phyloP scores from a whole-genome alignment of 2,113 vertebrate species.

The Eudorcas thomsonii region DNA sequence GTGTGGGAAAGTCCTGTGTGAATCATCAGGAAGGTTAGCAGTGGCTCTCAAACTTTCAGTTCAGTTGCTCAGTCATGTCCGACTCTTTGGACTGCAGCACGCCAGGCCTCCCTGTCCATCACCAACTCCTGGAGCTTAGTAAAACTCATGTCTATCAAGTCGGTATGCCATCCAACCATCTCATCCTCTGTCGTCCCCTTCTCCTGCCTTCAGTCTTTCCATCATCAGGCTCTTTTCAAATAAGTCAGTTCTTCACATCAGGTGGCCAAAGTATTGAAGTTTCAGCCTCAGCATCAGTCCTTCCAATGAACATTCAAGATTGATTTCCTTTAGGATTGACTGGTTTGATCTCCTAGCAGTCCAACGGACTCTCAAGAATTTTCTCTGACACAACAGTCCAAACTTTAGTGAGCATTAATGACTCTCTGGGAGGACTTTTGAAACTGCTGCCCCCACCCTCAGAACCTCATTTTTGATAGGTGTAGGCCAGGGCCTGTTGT shows the following conservation, averaged over 20 bases:
- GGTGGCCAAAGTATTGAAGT: background rate
- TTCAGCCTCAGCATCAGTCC: background rate
- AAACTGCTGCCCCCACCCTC: background rate
- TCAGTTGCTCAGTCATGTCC: background rate
- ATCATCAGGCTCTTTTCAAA: background rate
- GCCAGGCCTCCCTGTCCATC: background rate
- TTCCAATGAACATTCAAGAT: background rate
- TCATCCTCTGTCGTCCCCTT: background rate
- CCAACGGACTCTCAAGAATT: background rate
- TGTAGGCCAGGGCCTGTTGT: background rate
- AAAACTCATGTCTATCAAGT: background rate
- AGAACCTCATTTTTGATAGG: background rate
- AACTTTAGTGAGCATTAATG: background rate
- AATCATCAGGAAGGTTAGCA: background rate
- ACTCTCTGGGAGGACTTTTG: background rate
- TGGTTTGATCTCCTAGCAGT: background rate
- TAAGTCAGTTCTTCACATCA: background rate
- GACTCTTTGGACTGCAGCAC: accelerated
- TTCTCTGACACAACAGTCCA: background rate
- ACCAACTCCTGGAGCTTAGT: background rate
- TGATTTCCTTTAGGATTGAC: background rate
- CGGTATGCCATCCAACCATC: background rate
- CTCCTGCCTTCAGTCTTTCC: background rate
- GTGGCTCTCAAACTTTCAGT: background rate
- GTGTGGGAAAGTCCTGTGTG: background rate